Conservation (phyloP, 2,888 invertebrate genomes). For the Diploptera punctata region DNA sequence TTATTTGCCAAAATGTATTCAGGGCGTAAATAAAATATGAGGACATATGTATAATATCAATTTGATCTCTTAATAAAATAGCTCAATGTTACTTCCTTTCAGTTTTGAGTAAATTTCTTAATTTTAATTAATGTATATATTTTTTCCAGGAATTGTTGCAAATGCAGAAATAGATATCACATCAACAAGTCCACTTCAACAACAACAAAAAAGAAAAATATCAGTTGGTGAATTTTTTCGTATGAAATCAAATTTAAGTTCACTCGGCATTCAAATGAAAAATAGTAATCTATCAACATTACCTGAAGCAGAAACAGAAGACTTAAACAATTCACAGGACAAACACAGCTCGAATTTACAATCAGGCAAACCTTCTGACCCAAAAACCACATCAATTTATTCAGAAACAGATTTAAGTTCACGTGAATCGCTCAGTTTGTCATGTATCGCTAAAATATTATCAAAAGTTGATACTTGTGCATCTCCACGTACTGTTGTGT, state of each 20-base stretch:
- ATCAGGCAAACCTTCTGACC: too few species aligned
- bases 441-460: neutral
- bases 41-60: too few species aligned
- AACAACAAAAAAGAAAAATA: neutral
- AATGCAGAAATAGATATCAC: neutral
- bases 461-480: neutral
- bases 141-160: neutral
- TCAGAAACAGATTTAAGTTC: neutral
- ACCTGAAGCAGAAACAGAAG: neutral
- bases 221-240: conserved; percentile 16
- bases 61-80: too few species aligned
- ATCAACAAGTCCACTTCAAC: neutral
- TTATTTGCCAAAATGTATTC: too few species aligned
- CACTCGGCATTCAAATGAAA: neutral
- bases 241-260: neutral
- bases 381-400: neutral
- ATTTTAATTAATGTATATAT: too few species aligned
- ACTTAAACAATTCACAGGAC: too few species aligned
- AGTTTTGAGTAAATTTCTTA: too few species aligned
- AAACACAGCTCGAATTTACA: too few species aligned
- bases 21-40: too few species aligned
- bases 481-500: conserved; percentile 16
- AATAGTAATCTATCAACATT: neutral
- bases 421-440: neutral
- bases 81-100: too few species aligned